Evolutionary conservation across 2,888 invertebrate genomes (phyloP), one percentile per base, ranked within the genome.

Genomic region (Xanthia icteritia): DNA sequence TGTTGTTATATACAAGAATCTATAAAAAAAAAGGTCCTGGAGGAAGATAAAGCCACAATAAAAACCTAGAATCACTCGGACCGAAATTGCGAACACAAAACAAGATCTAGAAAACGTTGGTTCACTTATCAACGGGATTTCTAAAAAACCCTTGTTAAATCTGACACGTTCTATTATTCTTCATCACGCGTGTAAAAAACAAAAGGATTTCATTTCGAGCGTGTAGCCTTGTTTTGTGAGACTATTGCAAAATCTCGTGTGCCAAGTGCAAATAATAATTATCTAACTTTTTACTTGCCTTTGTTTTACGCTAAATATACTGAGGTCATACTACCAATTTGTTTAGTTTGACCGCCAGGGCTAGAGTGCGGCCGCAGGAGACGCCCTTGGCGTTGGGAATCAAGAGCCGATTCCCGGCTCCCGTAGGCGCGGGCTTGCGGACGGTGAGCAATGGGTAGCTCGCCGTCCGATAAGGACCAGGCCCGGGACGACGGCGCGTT

Each of bases 151-250:
- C 83, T 84, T 74, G 81, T 83, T 83, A 83, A 71, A 68, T 68
- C 68, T n/a, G 72, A 78, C 77, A 72, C 36, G 64, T 68, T 81
- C 71, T 73, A 76, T 84, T 84, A 78, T 78, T 79, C 79, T 83
- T 60, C 23, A 73, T 17, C 58, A 27, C 39, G 48, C 31, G 9
- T 15, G 27, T 20, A 80, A 20, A 71, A 76, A 79, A 80, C 69
- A 83, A 79, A 76, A 71, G 73, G 76, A 73, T 76, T 79, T 76
- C 63, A 75, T 76, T 78, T 51, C 45, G n/a, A 58, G 48, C 15
- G 61, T 61, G 48, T 56, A 54, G 56, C 15, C 48, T 67, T 56
- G 42, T 79, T 74, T 60, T 66, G 48, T 23, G 17, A 66, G 56
- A 74, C 54, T 65, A 69, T 56, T 65, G 51, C 3, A 54, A 65